Conservation (phyloP, 2,113 vertebrate genomes). For the Chloroceryle aenea region DNA sequence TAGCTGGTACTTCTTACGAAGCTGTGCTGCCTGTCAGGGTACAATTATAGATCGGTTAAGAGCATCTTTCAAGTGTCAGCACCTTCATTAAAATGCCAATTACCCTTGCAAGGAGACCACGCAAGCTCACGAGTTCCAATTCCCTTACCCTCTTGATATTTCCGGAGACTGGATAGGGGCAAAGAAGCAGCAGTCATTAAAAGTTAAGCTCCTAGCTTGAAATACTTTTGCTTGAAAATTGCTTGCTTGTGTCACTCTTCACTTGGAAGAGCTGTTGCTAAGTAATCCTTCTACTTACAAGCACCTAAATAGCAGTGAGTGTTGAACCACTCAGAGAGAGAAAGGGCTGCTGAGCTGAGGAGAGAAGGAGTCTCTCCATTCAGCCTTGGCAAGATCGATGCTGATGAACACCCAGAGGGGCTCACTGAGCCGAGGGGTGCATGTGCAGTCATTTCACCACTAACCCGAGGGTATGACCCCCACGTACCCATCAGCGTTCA, state of each 20-base stretch:
- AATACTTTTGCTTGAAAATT: background rate
- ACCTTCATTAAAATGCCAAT: background rate
- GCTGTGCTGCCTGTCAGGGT: background rate
- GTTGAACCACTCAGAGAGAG: background rate
- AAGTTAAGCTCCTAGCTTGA: background rate
- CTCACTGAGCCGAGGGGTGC: background rate
- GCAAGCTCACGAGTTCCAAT: background rate
- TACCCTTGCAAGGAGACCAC: background rate
- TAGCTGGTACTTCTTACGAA: background rate
- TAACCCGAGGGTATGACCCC: no score
- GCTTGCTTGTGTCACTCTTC: background rate
- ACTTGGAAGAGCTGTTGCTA: background rate
- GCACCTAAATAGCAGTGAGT: background rate
- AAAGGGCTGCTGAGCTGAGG: background rate
- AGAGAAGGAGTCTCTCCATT: background rate
- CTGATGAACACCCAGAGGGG: background rate
- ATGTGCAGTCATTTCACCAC: background rate
- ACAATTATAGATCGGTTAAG: background rate
- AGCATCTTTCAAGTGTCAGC: background rate
- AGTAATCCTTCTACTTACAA: background rate
- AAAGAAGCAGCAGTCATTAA: background rate
- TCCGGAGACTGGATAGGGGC: background rate
- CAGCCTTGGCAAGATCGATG: background rate
- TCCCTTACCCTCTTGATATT: background rate
- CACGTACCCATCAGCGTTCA: background rate